These are phyloP conservation scores for Plebejus argus DNA, from an alignment of 2,888 invertebrate species.

Conservation along the genomic window DNA sequence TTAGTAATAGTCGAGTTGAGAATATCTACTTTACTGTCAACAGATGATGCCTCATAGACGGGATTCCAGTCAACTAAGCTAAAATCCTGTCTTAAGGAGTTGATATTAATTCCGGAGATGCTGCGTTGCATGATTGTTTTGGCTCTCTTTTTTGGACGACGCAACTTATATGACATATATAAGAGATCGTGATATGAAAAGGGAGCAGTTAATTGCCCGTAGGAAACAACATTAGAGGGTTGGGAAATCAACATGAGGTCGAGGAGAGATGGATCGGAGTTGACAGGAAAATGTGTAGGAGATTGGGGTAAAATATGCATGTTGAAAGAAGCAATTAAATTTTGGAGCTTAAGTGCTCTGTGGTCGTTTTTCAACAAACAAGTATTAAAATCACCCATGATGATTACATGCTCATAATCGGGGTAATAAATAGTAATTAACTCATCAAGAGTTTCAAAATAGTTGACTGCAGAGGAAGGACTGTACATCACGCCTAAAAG, in stretches of 20 bases:
- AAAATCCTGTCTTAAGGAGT: not conserved
- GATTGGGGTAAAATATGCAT: conserved; percentile 29
- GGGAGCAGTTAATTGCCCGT: conserved; percentile 1
- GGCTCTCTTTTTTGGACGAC: not conserved
- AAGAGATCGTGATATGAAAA: conserved; percentile 26
- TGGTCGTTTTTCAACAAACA: no score
- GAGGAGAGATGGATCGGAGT: conserved; percentile 30
- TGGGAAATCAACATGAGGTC: conserved; percentile 19
- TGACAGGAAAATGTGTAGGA: conserved; percentile 32
- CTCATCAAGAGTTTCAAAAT: no score
- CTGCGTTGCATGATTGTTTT: conserved; percentile 25
- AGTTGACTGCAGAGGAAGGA: no score
- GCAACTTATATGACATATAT: conserved; percentile 4
- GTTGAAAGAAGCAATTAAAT: conserved; percentile 32
- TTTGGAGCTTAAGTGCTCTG: conserved; percentile 27
- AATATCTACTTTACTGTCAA: conserved; percentile 13
- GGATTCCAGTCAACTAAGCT: not conserved
- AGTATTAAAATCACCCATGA: no score
- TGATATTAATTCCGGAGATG: not conserved
- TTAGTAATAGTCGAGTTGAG: not conserved
- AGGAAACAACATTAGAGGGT: no score
- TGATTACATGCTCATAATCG: no score
- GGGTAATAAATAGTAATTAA: no score
- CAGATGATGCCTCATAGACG: not conserved
- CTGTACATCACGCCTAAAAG: no score